A percentile compares a stretch with the other conserved stretches of the same genome.
Evolutionary conservation across 2,113 vertebrate genomes (phyloP).

Genomic region (Myotis lucifugus): DNA sequence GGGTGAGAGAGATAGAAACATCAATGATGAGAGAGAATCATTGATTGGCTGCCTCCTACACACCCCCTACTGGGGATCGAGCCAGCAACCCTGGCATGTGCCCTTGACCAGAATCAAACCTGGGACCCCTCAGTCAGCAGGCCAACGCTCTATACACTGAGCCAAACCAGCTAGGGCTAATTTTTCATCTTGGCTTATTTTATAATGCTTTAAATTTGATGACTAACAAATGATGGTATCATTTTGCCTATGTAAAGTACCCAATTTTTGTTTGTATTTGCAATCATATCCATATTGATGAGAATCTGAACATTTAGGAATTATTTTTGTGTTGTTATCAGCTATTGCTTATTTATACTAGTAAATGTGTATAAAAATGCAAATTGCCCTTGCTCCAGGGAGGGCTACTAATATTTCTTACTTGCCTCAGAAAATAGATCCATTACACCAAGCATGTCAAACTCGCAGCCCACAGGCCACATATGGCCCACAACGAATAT

Average conservation of each 20-base stretch:
- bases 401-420: not conserved
- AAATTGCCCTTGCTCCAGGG: slow-evolving; percentile 26
- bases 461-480: too few relatives aligned
- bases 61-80: too few relatives aligned
- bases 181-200: not conserved
- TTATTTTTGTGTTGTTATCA: slow-evolving; percentile 26
- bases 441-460: not conserved
- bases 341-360: not conserved
- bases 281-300: not conserved
- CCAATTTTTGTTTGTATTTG: slow-evolving; percentile 5
- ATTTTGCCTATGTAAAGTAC: slow-evolving; percentile 20
- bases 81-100: too few relatives aligned
- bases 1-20: too few relatives aligned
- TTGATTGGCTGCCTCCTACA: too few relatives aligned
- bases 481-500: too few relatives aligned
- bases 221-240: not conserved
- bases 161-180: not conserved
- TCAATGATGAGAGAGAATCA: too few relatives aligned
- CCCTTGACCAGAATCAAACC: too few relatives aligned
- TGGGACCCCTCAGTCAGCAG: too few relatives aligned
- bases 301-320: not conserved
- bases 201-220: not conserved
- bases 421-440: not conserved
- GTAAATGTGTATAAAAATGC: not conserved
- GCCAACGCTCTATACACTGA: too few relatives aligned